Base-by-base conservation (phyloP, 2,797 vertebrate species). In the Mormyrus proboscirostris region DNA sequence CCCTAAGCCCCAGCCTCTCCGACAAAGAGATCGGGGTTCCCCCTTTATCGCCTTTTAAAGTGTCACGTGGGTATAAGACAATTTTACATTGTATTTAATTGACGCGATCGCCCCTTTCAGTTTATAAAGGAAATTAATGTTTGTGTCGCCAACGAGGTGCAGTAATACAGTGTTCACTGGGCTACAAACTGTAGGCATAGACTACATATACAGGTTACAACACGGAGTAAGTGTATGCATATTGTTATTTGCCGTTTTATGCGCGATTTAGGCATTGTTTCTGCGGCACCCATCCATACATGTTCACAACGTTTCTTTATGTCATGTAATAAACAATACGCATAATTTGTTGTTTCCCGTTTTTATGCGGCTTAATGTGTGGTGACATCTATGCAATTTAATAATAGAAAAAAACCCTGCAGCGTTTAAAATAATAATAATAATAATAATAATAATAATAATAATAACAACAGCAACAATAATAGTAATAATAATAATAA, bases 61-160 rank as follows among this genome's bases (percentile, higher is more conserved):
- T 57, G 53, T 57, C 51, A 89, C 44, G 69, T 38, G 53, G 29
- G 79, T 88, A 55, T 55, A 88, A 90, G 53, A 57, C 65, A 25
- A 69, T 51, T 65, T 62, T 59, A 47, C 76, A 22, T 16, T 12
- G 33, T 9, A 29, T 83, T 85, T 62, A 50, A 49, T 49, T 25
- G 1, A 25, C 10, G 51, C 65, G 84, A 51, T 38, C 22, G 16
- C 85, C 51, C 9, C 22, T 2, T 62, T 53, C 51, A 59, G 38
- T 85, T 22, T 62, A 5, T 29, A 59, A 29, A 6, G 7, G n/a
- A 50, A 85, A 85, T 82, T 19, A 89, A 2, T 14, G 25, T 84
- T 10, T 12, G 19, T 49, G 82, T 84, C 41, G 7, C 82, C 82
- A 50, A 25, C 9, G 44, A 49, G 19, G 82, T 50, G 47, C 79